phyloP scores from a whole-genome alignment of 2,113 vertebrate genomes.

The Crotalus horridus region DNA sequence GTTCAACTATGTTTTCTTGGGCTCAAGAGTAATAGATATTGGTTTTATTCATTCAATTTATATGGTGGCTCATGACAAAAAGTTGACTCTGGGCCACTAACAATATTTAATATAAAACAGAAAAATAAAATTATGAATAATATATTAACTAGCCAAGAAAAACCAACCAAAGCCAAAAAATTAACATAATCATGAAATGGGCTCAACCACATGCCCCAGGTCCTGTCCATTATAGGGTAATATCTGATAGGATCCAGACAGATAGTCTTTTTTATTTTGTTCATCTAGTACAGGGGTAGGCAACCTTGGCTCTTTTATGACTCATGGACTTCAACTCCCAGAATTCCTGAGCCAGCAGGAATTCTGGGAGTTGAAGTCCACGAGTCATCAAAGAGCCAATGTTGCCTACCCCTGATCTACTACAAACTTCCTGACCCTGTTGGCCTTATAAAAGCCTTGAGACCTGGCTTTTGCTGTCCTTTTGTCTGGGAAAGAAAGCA shows the following conservation, averaged over 20 bases:
- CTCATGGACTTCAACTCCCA: too few species aligned
- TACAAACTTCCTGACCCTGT: not conserved
- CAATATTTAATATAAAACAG: not conserved
- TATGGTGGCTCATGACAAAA: not conserved
- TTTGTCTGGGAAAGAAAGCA: not conserved
- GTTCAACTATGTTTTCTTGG: not conserved
- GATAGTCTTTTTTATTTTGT: not conserved
- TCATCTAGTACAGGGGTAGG: not conserved
- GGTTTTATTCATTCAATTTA: not conserved
- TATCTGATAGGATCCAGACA: not conserved
- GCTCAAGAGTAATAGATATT: not conserved
- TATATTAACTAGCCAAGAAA: not conserved
- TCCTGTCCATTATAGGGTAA: not conserved
- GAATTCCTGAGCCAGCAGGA: too few species aligned
- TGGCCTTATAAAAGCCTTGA: not conserved
- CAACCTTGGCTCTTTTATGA: too few species aligned
- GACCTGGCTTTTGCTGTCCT: not conserved
- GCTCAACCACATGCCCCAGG: not conserved
- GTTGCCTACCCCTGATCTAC: too few species aligned
- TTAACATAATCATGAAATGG: not conserved
- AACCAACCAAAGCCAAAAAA: not conserved
- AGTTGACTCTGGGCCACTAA: not conserved
- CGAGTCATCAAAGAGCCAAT: too few species aligned
- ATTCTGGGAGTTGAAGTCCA: too few species aligned
- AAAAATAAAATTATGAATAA: not conserved